Percentiles rank a stretch among this genome's conserved stretches.
Conservation (phyloP, 1,140 invertebrate genomes). For the Nomia melanderi region DNA sequence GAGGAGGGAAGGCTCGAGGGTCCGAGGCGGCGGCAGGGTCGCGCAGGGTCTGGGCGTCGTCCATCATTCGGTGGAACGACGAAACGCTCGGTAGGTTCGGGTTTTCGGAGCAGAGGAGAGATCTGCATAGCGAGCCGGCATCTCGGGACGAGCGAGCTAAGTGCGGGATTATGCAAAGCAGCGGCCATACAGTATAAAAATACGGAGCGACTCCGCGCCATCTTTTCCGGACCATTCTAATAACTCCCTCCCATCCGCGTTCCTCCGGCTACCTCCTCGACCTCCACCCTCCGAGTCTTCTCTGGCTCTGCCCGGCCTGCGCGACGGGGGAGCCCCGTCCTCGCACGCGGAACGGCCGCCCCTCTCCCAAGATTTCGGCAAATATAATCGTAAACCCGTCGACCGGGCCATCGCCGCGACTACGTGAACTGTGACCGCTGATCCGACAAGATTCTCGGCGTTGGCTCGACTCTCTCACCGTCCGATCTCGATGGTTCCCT, state of each 20-base stretch:
- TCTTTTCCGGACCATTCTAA: conserved; percentile 82
- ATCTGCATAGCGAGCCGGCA: conserved; percentile 78
- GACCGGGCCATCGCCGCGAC: conserved; percentile 31
- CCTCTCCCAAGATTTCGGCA: conserved; percentile 58
- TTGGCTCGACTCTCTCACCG: not conserved
- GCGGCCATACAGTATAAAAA: conserved; percentile 82
- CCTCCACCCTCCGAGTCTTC: conserved; percentile 47
- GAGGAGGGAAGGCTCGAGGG: conserved; percentile 23
- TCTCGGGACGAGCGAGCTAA: conserved; percentile 80
- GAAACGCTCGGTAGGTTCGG: conserved; percentile 72
- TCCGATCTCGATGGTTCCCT: no score
- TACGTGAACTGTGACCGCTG: not conserved
- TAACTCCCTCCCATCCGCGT: conserved; percentile 77
- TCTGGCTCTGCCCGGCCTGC: conserved; percentile 19
- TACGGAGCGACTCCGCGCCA: conserved; percentile 82
- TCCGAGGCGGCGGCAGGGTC: conserved; percentile 29
- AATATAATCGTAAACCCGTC: conserved; percentile 66
- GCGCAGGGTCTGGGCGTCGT: conserved; percentile 63
- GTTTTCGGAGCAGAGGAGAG: conserved; percentile 69
- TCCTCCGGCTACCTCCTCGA: conserved; percentile 57
- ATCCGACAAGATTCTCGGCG: not conserved
- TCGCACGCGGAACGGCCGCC: conserved; percentile 38
- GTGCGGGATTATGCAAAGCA: conserved; percentile 82
- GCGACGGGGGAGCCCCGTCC: conserved; percentile 10
- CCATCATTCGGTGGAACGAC: conserved; percentile 73